A percentile compares a stretch with the other conserved stretches of the same genome.
phyloP scores from a whole-genome alignment of 2,888 invertebrate genomes.

The Drosophila maculinotata region DNA sequence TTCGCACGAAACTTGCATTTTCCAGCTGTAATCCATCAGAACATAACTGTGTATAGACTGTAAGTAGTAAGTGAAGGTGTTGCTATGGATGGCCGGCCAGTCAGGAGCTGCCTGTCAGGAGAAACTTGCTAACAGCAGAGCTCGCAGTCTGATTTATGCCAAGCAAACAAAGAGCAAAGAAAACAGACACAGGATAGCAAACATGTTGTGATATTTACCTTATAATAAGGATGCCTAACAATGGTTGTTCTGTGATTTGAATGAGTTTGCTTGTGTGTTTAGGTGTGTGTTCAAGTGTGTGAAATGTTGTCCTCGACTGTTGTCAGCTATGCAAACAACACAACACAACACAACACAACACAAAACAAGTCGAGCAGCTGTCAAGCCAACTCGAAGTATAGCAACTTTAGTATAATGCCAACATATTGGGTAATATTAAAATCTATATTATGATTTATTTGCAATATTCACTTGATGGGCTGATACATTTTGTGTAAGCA shows the following conservation, averaged over 20 bases:
- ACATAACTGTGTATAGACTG: not conserved
- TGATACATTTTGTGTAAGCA: conserved; percentile 1
- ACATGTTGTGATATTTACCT: conserved; percentile 39
- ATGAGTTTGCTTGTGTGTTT: not conserved
- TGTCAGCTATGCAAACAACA: conserved; percentile 5
- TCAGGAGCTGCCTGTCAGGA: not conserved
- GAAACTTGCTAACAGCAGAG: not conserved
- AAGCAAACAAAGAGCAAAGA: conserved; percentile 24
- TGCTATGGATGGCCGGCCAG: not conserved
- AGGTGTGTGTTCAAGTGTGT: conserved; percentile 1
- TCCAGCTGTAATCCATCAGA: not conserved
- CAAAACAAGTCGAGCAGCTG: conserved; percentile 26
- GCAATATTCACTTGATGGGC: conserved; percentile 8
- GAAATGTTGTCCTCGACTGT: not conserved
- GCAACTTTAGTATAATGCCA: conserved; percentile 2
- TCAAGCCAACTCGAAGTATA: conserved; percentile 8
- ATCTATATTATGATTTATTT: conserved; percentile 52
- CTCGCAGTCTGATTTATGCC: conserved; percentile 10
- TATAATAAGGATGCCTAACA: conserved; percentile 34
- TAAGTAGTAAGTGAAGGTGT: not conserved
- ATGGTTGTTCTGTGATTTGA: conserved; percentile 23
- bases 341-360: conserved; percentile 15
- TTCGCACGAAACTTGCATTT: not conserved
- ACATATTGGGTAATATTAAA: conserved; percentile 31
- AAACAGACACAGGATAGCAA: conserved; percentile 26